These are phyloP conservation scores for Acromyrmex heyeri DNA, from an alignment of 1,140 invertebrate genomes.

Conservation along the genomic window DNA sequence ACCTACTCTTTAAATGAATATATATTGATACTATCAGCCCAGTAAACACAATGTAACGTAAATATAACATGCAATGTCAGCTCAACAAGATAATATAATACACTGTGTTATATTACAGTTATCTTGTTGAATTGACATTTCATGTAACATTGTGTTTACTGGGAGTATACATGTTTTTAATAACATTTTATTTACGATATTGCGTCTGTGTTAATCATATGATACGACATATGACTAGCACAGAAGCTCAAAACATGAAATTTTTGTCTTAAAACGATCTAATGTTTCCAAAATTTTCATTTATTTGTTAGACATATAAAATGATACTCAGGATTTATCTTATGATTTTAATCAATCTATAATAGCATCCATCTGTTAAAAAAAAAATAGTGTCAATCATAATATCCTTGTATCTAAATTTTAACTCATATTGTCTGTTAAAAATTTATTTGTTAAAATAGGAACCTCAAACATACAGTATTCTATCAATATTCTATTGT, in stretches of 20 bases:
- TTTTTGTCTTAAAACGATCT: not conserved
- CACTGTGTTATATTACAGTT: too few relatives aligned
- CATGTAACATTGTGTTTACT: too few relatives aligned
- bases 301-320: not conserved
- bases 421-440: not conserved
- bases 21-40: not conserved
- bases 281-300: not conserved
- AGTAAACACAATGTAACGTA: too few relatives aligned
- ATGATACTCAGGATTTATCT: not conserved
- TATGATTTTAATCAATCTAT: not conserved
- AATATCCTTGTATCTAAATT: not conserved
- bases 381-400: not conserved
- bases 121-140: too few relatives aligned
- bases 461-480: not conserved
- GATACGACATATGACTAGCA: not conserved
- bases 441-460: not conserved
- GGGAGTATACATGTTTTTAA: not conserved
- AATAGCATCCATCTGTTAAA: not conserved
- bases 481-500: not conserved
- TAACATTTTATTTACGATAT: not conserved
- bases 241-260: not conserved
- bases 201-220: not conserved
- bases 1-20: not conserved
- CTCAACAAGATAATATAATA: too few relatives aligned
- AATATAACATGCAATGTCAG: too few relatives aligned